Evolutionary conservation across 2,888 invertebrate species (phyloP), one percentile per base, ranked within the genome.

Genomic region (Congeria kusceri): DNA sequence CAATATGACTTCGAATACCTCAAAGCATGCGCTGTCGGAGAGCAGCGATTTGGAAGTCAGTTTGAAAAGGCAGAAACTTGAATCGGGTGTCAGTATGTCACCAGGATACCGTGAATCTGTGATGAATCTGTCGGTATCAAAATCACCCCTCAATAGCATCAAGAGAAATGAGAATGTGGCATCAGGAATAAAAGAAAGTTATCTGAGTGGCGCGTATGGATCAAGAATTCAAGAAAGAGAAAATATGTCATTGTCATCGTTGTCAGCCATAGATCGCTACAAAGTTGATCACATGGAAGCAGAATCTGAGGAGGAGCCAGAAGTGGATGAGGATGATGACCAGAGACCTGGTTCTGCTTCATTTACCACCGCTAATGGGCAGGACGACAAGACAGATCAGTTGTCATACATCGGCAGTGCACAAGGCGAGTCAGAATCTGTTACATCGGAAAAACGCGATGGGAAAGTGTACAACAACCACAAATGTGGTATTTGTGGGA

Each of bases 401-500:
- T 39, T 59, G 29, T 66, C 66, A 47, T 66, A 67, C 18, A 29
- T 77, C 0, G 77, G 71, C 28, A 73, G 73, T 57, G 73, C 63
- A 23, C 57, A 53, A 18, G 44, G 29, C 2, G 65, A 63, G 15
- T 58, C 20, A 25, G 75, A 65, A 39, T 59, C 63, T 13, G 49
- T 53, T 0, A 61, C 72, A 7, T 64, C 72, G 3, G 78, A 67
- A 49, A 86, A 61, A 64, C 74, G 53, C 25, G 83, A 83, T 53
- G 73, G 70, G 3, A 84, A 80, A 59, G n/a, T 70, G 1, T 63
- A 70, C 23, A 70, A 72, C n/a, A 78, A 67, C 49, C 79, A 80
- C 44, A 86, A 83, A 75, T 90, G 90, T 79, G 87, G 87, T 15
- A 81, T 90, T 25, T 90, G 90, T 65, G 86, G 87, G 9, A 87